Conservation (phyloP, 2,888 invertebrate species). For the Thysanoteuthis rhombus region DNA sequence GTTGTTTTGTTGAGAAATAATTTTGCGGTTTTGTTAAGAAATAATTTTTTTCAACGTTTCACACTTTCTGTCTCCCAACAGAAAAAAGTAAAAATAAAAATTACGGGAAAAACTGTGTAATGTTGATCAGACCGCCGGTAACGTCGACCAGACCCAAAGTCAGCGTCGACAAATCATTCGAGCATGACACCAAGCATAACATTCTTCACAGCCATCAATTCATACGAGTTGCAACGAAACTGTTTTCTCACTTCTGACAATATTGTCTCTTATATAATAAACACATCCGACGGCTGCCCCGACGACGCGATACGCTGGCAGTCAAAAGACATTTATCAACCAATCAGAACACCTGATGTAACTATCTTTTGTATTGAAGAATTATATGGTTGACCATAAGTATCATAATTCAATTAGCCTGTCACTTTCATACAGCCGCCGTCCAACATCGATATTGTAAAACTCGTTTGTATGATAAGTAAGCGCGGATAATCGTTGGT, state of each 20-base stretch:
- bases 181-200: not conserved
- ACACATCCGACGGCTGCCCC: not conserved
- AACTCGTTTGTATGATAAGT: not conserved
- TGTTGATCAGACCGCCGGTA: not conserved
- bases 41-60: not conserved
- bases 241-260: not conserved
- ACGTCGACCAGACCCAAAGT: not conserved
- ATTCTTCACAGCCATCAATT: not conserved
- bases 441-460: not conserved
- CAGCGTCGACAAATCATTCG: not conserved
- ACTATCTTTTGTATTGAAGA: not conserved
- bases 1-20: not conserved
- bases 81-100: too few relatives aligned
- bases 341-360: not conserved
- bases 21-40: not conserved
- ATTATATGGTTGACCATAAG: not conserved
- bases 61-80: not conserved
- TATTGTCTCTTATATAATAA: not conserved
- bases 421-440: not conserved
- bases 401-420: not conserved
- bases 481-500: not conserved
- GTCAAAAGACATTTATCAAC: not conserved
- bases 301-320: not conserved
- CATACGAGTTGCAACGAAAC: constrained; percentile 12
- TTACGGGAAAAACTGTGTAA: not conserved